Evolutionary conservation across 2,888 invertebrate genomes (phyloP).

Genomic region (Itoplectis maculator): DNA sequence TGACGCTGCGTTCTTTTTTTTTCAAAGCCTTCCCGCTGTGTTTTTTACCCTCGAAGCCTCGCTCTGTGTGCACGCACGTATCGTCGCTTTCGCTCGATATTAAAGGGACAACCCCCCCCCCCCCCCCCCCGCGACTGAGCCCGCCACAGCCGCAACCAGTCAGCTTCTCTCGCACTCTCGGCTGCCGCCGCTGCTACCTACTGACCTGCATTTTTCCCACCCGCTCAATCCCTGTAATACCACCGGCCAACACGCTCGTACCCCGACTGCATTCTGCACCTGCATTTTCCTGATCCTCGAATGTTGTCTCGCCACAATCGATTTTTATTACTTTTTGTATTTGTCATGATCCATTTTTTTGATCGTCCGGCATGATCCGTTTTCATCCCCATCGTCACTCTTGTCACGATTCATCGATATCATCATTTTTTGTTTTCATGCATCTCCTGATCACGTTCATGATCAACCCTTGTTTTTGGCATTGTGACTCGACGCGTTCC

Average conservation of each 20-base stretch:
- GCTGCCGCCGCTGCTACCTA: constrained; percentile 58
- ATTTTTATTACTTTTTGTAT: not conserved
- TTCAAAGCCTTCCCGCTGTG: constrained; percentile 4
- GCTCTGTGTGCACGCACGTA: constrained; percentile 57
- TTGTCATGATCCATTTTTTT: not conserved
- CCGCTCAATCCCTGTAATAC: constrained; percentile 53
- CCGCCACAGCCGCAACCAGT: constrained; percentile 29
- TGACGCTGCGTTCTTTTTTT: constrained; percentile 20
- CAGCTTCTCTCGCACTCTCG: constrained; percentile 41
- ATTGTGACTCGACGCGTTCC: not conserved
- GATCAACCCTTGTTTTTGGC: not conserved
- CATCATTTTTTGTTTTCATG: not conserved
- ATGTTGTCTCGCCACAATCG: too few species aligned
- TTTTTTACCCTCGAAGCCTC: constrained; percentile 18
- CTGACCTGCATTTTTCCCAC: constrained; percentile 70
- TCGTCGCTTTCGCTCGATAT: constrained; percentile 63
- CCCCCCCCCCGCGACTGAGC: constrained; percentile 39
- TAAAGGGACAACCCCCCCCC: too few species aligned
- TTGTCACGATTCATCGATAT: not conserved
- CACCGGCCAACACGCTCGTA: constrained; percentile 2
- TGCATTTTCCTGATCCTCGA: not conserved
- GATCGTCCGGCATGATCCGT: too few species aligned
- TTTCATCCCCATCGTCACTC: too few species aligned
- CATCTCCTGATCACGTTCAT: not conserved
- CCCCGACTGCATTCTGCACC: not conserved